Evolutionary conservation across 2,113 vertebrate genomes (phyloP), one percentile per base, ranked within the genome.

Genomic region (Thunnus thynnus): DNA sequence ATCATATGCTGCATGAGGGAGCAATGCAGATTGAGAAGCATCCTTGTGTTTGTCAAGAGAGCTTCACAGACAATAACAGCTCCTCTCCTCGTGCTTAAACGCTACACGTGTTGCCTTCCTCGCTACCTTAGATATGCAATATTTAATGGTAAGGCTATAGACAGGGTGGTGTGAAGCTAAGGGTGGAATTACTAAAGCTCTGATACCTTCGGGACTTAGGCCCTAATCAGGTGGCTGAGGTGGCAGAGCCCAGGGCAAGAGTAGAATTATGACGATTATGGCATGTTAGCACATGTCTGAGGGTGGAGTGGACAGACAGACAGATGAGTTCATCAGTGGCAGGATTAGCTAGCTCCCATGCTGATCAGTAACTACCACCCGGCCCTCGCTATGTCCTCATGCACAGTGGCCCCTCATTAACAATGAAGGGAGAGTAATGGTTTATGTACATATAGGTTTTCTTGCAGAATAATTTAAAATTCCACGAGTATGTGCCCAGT

Each of bases 251-350:
- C 94, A 89, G 94, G 91, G 88, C 95, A 94, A 94, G 95, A 94
- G 96, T 93, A 95, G 95, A 97, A 95, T 97, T 96, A 96, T 97
- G 97, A 97, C 95, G 95, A 97, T 97, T 97, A 97, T 96, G 97
- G 97, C 97, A 97, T 98, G 97, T 97, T 96, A 96, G 96, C 95
- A 96, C 96, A 96, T 96, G 98, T 96, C 96, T 96, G 91, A 94
- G 93, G 93, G 92, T 92, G 89, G 95, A 97, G 95, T 96, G 97
- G 97, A 98, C 97, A 96, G 96, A 96, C 95, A 97, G 96, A 96
- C 95, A 95, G 83, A 97, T 95, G 96, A 97, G 97, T 97, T 99
- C 97, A 98, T 97, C 96, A 97, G 96, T 93, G 95, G 95, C 91
- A 94, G 89, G 95, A 97, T 97, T 97, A 98, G 96, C 95, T 90